A percentile compares a stretch with the other conserved stretches of the same genome.
phyloP scores from a whole-genome alignment of 2,113 vertebrate genomes.

The Enhydra lutris region DNA sequence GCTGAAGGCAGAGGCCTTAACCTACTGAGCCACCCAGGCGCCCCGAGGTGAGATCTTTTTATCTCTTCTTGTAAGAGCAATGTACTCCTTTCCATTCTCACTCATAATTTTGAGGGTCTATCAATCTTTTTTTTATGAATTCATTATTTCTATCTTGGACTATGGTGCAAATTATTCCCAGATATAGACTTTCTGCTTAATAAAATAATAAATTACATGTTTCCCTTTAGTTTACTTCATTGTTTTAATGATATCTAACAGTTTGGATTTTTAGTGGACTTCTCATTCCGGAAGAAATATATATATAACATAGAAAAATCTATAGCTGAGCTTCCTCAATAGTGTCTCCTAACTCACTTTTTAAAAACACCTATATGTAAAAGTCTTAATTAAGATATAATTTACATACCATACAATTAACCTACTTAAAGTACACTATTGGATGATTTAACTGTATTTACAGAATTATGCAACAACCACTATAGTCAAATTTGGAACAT shows the following conservation, averaged over 20 bases:
- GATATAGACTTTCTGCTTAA: not conserved
- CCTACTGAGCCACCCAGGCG: no score
- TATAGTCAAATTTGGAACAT: not conserved
- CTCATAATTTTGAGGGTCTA: not conserved
- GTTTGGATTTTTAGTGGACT: not conserved
- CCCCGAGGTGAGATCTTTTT: not conserved
- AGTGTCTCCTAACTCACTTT: not conserved
- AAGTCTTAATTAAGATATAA: not conserved
- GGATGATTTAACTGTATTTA: not conserved
- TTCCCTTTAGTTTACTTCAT: not conserved
- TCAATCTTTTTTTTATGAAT: slow-evolving; percentile 7
- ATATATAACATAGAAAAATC: not conserved
- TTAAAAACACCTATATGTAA: not conserved
- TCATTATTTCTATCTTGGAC: not conserved
- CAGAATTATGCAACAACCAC: not conserved
- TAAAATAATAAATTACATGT: not conserved
- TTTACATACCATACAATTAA: not conserved
- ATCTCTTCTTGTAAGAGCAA: not conserved
- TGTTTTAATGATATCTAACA: not conserved
- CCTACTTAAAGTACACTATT: not conserved
- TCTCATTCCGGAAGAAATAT: not conserved
- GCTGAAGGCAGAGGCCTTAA: no score
- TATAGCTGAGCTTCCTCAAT: not conserved
- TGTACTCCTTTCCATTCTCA: not conserved
- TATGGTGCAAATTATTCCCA: not conserved